Evolutionary conservation across 2,797 vertebrate species (phyloP), one percentile per base, ranked within the genome.

Genomic region (Acanthiza pusilla): DNA sequence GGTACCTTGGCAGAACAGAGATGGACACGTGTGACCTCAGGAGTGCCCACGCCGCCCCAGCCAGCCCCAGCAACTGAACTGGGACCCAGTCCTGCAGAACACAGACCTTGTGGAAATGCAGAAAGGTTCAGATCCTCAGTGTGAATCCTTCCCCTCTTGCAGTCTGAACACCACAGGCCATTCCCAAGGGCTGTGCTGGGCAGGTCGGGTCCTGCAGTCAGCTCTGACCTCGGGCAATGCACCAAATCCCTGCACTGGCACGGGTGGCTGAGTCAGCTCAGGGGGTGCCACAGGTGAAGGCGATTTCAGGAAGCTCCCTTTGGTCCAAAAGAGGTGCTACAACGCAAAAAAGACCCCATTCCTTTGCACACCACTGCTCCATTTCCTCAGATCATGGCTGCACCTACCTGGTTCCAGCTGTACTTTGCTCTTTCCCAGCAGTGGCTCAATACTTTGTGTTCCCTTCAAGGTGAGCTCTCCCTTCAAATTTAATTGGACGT

Each of bases 401-500:
- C 23, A 16, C 38, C 66, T 10, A 6, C 29, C 42, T 54, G 53
- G 36, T 54, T 42, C 45, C 45, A 67, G 45, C n/a, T 66, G 19
- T 15, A 20, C 60, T 66, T 58, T 4, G 26, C 19, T 67, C 43
- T 62, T 79, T 38, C 32, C 79, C 26, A 86, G 34, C 38, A 63
- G 68, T 4, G 6, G 50, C 78, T 91, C 58, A 34, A 32, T 9
- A 13, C 30, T 84, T 78, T 12, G 11, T 36, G 47, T 9, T 85
- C 50, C 19, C 63, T 85, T 89, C 87, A 92, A 91, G 87, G 91
- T 93, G 93, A 94, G 90, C 22, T 89, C 89, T 93, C 67, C 78
- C 42, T 85, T 85, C 89, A 67, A 12, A n/a, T 88, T 62, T 67
- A 55, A 73, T 85, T 71, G 76, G 71, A 73, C 2, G 2, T 54